phyloP scores from a whole-genome alignment of 37 sponge, comb jelly and placozoan species.

The Eunapius fragilis region DNA sequence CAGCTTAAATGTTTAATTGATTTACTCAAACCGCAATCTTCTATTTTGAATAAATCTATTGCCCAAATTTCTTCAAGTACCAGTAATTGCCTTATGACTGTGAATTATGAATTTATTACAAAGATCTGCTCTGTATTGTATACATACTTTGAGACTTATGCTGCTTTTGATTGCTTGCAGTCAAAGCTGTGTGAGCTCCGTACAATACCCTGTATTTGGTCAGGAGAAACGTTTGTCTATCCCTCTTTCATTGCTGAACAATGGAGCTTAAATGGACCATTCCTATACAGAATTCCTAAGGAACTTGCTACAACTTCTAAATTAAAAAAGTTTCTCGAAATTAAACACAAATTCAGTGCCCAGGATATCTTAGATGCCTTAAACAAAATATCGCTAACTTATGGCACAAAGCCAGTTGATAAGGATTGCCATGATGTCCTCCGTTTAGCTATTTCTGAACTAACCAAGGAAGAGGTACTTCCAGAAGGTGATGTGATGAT shows the following conservation, averaged over 20 bases:
- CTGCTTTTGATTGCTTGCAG: not conserved
- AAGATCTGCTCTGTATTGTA: slow-evolving; percentile 8
- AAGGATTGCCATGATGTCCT: slow-evolving; percentile 7
- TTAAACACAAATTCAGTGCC: slow-evolving; percentile 4
- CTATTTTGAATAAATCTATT: not conserved
- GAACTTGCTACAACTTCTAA: not conserved
- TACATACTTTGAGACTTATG: slow-evolving; percentile 11
- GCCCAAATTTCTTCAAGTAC: too few relatives aligned
- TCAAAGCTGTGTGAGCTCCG: not conserved
- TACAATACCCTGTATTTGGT: slow-evolving; percentile 39
- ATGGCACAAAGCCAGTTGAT: not conserved
- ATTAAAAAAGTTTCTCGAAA: not conserved
- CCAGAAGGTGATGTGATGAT: slow-evolving; percentile 1
- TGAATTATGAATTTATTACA: not conserved
- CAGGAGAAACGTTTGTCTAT: slow-evolving; percentile 33
- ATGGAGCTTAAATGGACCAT: slow-evolving; percentile 34
- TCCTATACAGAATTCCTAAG: slow-evolving; percentile 41
- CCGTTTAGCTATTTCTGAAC: not conserved
- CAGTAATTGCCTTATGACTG: too few relatives aligned
- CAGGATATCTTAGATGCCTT: slow-evolving; percentile 1
- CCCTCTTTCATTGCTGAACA: not conserved
- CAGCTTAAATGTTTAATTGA: slow-evolving; percentile 25
- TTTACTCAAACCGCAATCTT: not conserved
- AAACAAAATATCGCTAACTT: not conserved
- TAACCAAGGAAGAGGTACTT: not conserved